phyloP scores from a whole-genome alignment of 2,113 vertebrate species.

The Machaerirhynchus nigripectus region DNA sequence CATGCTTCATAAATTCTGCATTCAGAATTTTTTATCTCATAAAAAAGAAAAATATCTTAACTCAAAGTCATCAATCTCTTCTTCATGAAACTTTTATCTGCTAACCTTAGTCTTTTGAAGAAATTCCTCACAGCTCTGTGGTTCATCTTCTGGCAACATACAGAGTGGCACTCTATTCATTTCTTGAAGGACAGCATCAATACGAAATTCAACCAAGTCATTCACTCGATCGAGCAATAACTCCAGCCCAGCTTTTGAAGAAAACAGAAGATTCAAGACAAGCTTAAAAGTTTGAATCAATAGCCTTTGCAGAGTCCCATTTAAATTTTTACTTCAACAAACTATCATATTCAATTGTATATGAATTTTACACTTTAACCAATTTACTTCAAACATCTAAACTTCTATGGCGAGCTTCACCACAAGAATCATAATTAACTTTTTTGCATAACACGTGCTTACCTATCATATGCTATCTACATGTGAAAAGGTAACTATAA shows the following conservation, averaged over 20 bases:
- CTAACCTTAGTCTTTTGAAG: constrained; percentile 79
- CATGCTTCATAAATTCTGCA: neutral
- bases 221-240: constrained; percentile 83
- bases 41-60: neutral
- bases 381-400: neutral
- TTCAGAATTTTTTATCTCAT: neutral
- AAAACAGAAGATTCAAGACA: neutral
- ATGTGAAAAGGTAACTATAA: neutral
- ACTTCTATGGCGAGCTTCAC: neutral
- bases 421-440: neutral
- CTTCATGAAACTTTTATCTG: constrained; percentile 23
- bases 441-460: neutral
- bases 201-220: constrained; percentile 87
- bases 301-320: neutral
- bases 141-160: constrained; percentile 82
- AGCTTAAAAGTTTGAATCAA: neutral
- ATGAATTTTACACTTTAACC: neutral
- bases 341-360: neutral
- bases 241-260: constrained; percentile 78
- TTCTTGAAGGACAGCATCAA: constrained; percentile 84
- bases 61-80: neutral
- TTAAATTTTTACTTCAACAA: neutral
- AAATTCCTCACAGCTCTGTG: constrained; percentile 86
- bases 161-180: constrained; percentile 82
- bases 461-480: neutral